Percentiles rank a stretch among this genome's conserved stretches.
Conservation (phyloP, 64 coral and sea anemone species). For the Montipora efflorescens region DNA sequence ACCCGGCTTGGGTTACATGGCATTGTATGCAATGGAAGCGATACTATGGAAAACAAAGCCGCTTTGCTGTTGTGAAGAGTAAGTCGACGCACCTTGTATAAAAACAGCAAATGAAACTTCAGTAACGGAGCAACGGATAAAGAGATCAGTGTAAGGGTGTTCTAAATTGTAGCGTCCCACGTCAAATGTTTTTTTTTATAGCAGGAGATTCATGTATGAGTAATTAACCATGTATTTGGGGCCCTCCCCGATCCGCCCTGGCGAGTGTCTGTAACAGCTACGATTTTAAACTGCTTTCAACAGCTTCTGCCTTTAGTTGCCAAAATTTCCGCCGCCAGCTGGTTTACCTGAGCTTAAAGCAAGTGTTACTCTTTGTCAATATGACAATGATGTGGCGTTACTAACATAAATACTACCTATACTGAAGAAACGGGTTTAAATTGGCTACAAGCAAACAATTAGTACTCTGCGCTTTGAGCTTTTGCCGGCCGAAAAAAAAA, state of each 20-base stretch:
- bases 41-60: background rate
- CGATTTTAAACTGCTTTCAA: constrained; percentile 38
- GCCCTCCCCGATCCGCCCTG: constrained; percentile 19
- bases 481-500: background rate
- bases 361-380: background rate
- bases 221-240: constrained; percentile 17
- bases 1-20: constrained; percentile 44
- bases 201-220: background rate
- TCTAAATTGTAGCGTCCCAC: background rate
- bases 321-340: background rate
- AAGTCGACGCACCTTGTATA: background rate
- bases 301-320: background rate
- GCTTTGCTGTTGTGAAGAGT: background rate
- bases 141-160: background rate
- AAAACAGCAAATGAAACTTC: background rate
- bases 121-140: background rate
- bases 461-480: background rate
- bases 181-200: constrained; percentile 1
- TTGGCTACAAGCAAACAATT: background rate
- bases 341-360: background rate
- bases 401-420: constrained; percentile 6
- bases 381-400: background rate
- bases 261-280: background rate
- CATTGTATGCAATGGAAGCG: background rate
- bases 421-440: background rate